A percentile compares a stretch with the other conserved stretches of the same genome.
Conservation (phyloP, 2,888 invertebrate species). For the Oegoconia quadripuncta region DNA sequence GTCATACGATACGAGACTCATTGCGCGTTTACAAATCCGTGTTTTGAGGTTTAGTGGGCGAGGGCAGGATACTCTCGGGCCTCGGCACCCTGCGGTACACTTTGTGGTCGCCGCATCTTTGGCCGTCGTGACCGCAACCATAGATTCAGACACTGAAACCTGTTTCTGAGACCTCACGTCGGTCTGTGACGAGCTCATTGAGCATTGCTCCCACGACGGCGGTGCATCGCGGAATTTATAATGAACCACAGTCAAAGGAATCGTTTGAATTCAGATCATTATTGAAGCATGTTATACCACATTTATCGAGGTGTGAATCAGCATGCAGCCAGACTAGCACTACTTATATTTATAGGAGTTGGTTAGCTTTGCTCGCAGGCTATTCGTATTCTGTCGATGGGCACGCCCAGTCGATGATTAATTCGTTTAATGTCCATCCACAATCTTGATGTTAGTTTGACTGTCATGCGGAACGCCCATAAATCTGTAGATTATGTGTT, state of each 20-base stretch:
- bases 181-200: conserved; percentile 26
- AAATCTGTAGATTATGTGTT: conserved; percentile 30
- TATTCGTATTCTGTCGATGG: conserved; percentile 7
- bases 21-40: conserved; percentile 33
- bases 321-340: not conserved
- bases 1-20: conserved; percentile 47
- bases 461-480: conserved; percentile 49
- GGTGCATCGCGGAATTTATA: conserved; percentile 28
- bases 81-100: conserved; percentile 39
- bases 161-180: conserved; percentile 42
- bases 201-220: conserved; percentile 34
- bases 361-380: conserved; percentile 15
- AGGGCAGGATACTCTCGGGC: conserved; percentile 14
- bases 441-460: conserved; percentile 52
- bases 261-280: conserved; percentile 18
- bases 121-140: conserved; percentile 63
- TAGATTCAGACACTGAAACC: conserved; percentile 50
- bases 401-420: conserved; percentile 32
- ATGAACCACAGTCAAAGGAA: conserved; percentile 28
- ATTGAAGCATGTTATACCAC: conserved; percentile 14
- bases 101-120: conserved; percentile 59
- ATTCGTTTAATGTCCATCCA: conserved; percentile 36
- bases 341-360: conserved; percentile 4
- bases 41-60: conserved; percentile 45
- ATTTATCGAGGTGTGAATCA: conserved; percentile 8